A percentile compares a stretch with the other conserved stretches of the same genome.
phyloP scores from a whole-genome alignment of 2,113 vertebrate species.

The Gallinago jamesoni region DNA sequence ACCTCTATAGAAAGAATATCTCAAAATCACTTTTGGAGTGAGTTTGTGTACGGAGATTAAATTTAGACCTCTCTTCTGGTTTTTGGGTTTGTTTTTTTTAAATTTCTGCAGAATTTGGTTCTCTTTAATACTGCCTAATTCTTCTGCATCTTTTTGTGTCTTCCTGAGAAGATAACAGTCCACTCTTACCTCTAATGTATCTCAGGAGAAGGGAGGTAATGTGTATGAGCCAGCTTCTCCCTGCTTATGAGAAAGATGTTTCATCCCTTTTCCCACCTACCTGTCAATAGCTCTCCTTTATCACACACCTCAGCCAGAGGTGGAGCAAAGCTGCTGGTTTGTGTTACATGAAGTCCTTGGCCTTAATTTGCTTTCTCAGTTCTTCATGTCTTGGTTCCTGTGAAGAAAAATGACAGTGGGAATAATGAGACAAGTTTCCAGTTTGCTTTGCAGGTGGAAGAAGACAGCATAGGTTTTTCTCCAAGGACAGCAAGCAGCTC shows the following conservation, averaged over 20 bases:
- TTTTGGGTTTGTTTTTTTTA: not conserved
- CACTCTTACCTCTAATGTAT: not conserved
- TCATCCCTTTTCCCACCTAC: not conserved
- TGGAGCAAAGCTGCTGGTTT: not conserved
- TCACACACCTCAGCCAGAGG: not conserved
- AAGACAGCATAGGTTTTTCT: not conserved
- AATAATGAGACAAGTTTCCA: not conserved
- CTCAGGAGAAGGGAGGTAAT: not conserved
- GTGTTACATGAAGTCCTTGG: not conserved
- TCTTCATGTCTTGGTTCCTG: not conserved
- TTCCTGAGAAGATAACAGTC: not conserved
- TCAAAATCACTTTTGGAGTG: not conserved
- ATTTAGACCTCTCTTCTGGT: not conserved
- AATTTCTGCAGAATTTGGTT: not conserved
- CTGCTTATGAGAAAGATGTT: not conserved
- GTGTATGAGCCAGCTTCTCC: not conserved
- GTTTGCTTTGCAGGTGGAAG: not conserved
- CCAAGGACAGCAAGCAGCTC: not conserved
- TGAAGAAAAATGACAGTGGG: not conserved
- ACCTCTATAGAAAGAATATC: not conserved
- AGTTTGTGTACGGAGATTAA: not conserved
- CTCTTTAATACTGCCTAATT: not conserved
- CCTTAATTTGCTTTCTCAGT: not conserved
- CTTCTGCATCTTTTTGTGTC: not conserved
- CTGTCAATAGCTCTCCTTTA: not conserved